A percentile compares a stretch with the other conserved stretches of the same genome.
Evolutionary conservation across 2,888 invertebrate species (phyloP).

Genomic region (Xestoiulus laeticollis): DNA sequence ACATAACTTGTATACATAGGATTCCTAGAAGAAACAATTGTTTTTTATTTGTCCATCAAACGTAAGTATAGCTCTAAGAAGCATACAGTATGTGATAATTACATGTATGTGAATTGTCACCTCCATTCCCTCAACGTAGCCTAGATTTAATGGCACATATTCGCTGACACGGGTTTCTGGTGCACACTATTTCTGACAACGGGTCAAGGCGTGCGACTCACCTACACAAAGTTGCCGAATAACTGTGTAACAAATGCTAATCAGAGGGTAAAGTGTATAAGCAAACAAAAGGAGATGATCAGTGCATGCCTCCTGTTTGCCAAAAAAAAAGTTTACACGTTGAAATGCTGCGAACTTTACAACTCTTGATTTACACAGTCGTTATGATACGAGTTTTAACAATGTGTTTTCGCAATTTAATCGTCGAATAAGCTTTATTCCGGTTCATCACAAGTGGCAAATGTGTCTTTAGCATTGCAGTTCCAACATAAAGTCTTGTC

Average conservation of each 20-base stretch:
- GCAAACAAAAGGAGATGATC: neutral
- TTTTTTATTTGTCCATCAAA: neutral
- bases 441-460: too few relatives aligned
- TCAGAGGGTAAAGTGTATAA: neutral
- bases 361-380: too few relatives aligned
- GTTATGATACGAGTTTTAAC: too few relatives aligned
- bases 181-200: neutral
- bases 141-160: neutral
- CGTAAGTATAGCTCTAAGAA: neutral
- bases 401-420: too few relatives aligned
- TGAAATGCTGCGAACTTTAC: too few relatives aligned
- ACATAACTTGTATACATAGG: too few relatives aligned
- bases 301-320: neutral
- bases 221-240: neutral
- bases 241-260: neutral
- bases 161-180: constrained; percentile 4
- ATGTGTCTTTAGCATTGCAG: too few relatives aligned
- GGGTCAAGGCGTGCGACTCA: constrained; percentile 6
- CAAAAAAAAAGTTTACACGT: too few relatives aligned
- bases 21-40: too few relatives aligned
- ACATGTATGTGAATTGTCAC: neutral
- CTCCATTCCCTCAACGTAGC: neutral
- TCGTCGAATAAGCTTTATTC: too few relatives aligned
- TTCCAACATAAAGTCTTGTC: too few relatives aligned
- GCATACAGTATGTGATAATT: neutral